Conservation (phyloP, 1,140 invertebrate genomes). For the Melitaea cinxia region DNA sequence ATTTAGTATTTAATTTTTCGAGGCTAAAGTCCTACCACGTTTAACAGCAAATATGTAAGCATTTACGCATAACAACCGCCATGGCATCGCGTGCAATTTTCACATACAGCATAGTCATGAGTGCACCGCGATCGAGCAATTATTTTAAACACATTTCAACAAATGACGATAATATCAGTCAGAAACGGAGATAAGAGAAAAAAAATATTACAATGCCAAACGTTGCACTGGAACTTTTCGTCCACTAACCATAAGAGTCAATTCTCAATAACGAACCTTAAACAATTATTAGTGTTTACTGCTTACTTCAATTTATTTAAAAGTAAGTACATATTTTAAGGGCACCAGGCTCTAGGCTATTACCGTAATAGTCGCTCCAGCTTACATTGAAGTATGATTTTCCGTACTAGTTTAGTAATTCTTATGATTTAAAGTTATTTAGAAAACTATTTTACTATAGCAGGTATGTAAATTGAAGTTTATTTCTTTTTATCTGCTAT, state of each 20-base stretch:
- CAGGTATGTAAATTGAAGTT: too few relatives aligned
- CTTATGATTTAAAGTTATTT: neutral
- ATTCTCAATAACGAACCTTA: constrained; percentile 33
- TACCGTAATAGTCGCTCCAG: constrained; percentile 31
- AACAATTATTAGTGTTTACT: constrained; percentile 33
- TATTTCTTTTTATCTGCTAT: too few relatives aligned
- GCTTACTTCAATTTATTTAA: constrained; percentile 34
- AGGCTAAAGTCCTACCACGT: constrained; percentile 41
- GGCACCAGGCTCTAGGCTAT: constrained; percentile 34
- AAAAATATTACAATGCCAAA: constrained; percentile 57
- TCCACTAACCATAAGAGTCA: constrained; percentile 42
- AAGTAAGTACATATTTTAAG: constrained; percentile 36
- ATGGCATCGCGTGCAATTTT: constrained; percentile 77
- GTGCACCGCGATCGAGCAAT: constrained; percentile 69
- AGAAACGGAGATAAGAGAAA: constrained; percentile 62
- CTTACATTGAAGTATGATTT: constrained; percentile 22
- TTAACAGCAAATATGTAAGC: constrained; percentile 77
- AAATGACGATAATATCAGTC: constrained; percentile 78
- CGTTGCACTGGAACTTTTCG: constrained; percentile 56
- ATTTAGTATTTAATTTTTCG: constrained; percentile 41
- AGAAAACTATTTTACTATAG: too few relatives aligned
- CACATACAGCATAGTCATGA: constrained; percentile 66
- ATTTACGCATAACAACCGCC: constrained; percentile 69
- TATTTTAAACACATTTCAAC: constrained; percentile 82
- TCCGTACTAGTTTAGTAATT: neutral